A percentile compares a stretch with the other conserved stretches of the same genome.
These are phyloP conservation scores for Elephas maximus DNA, from an alignment of 2,113 vertebrate species.

Conservation along the genomic window DNA sequence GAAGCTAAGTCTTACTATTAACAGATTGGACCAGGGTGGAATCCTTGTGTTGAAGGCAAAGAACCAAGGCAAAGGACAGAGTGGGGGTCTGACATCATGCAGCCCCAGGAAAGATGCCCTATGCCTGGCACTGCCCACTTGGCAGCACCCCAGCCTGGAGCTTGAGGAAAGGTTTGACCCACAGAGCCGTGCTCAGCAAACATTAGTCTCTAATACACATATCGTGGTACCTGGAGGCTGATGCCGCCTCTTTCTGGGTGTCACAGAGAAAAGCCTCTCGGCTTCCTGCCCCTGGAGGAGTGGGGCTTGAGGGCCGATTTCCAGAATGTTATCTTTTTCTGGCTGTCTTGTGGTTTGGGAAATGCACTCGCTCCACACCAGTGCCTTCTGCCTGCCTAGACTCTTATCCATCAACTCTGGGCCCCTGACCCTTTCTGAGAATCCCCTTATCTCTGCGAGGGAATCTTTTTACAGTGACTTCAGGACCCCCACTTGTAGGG, in stretches of 20 bases:
- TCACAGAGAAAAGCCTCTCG: not conserved
- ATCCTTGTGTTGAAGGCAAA: not conserved
- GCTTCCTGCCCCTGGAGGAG: not conserved
- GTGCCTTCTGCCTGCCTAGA: not conserved
- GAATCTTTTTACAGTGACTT: not conserved
- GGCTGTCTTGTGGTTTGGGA: not conserved
- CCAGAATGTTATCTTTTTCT: not conserved
- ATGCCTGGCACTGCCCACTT: not conserved
- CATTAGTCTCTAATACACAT: not conserved
- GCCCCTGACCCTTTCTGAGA: not conserved
- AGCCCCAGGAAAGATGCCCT: not conserved
- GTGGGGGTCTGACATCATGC: not conserved
- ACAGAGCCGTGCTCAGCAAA: not conserved
- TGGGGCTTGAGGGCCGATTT: not conserved
- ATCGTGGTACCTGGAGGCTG: not conserved
- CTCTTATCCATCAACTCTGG: not conserved
- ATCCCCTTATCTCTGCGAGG: not conserved
- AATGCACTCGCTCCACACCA: not conserved
- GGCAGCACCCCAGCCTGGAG: not conserved
- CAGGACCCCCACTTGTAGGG: not conserved
- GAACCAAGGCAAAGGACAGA: slow-evolving; percentile 2
- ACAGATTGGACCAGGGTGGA: not conserved
- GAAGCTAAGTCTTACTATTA: slow-evolving; percentile 7
- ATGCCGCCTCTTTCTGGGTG: not conserved
- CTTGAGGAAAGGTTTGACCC: slow-evolving; percentile 1